Base-by-base conservation (phyloP, 1,140 invertebrate species). In the Musca domestica region DNA sequence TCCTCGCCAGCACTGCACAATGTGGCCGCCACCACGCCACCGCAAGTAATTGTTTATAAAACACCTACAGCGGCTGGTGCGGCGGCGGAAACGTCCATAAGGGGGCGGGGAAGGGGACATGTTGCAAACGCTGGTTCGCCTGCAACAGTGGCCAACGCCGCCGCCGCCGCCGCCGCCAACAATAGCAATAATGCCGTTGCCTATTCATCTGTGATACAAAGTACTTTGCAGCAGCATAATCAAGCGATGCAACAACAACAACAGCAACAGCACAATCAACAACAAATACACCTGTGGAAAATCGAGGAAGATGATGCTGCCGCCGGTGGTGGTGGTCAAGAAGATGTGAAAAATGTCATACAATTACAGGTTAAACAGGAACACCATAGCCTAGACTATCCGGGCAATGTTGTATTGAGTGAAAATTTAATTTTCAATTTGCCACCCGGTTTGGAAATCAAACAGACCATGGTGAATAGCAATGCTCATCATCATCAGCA, bases 151-250 rank as follows among this genome's bases (percentile, higher is more conserved):
- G 17, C 54, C 6, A 15, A 70, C 78, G 74, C 75, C 77, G 72
- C 74, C 71, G n/a, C n/a, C n/a, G n/a, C 54, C 6, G 15, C 72
- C 78, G 74, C 75, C 77, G 72, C 74, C 71, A 25, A 61, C 56
- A 61, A 6, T 17, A 19, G 19, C 56, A 14, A 19, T 70, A 73
- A 74, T 65, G 76, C 78, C 48, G 78, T 80, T 48, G 78, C 78
- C 56, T 80, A 80, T 68, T 78, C 78, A 73, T 80, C 78, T 80
- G 78, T 80, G 78, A 80, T 80, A 80, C 77, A 80, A 78, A 78
- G 77, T 67, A 80, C 78, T 56, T 69, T 77, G 69, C 78, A 76
- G 51, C 75, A 77, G 30, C 70, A 71, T 23, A 67, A 72, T 22
- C 71, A 71, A 22, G 68, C 67, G 12, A 65, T 66, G 27, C 72